Evolutionary conservation across 2,113 vertebrate species (phyloP), one percentile per base, ranked within the genome.

Genomic region (Melanotaenia duboulayi): DNA sequence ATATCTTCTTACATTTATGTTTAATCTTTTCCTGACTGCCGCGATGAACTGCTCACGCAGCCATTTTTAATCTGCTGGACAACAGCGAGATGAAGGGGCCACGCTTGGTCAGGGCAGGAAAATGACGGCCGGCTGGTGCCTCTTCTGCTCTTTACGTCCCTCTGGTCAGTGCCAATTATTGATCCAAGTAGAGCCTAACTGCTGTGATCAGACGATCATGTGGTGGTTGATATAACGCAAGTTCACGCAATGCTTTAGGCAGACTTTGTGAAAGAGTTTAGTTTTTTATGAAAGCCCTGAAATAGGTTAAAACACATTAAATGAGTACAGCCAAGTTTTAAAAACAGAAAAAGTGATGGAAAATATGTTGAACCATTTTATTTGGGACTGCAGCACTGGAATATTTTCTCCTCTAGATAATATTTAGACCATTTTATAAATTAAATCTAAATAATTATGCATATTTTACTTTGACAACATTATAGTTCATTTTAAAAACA

Each of bases 131-230:
- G 70, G 62, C 81, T 66, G 69, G 65, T 66, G 57, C 25, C 35
- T 77, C 70, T 44, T 65, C 50, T 35, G 35, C 52, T 58, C 70
- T 55, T 32, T 42, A 50, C 50, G 4, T 39, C 59, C 58, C 56
- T 28, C 74, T 48, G 50, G 7, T 85, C 52, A 44, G 40, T 1
- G 25, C 64, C 76, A 67, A 73, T 66, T 85, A 85, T 89, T 77
- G 81, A 89, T 89, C 83, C n/a, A 44, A 76, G 78, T 73, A 57
- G 64, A 74, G 65, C 46, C 39, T 68, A 59, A 40, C 75, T 75
- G 66, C 57, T 55, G 64, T 19, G 67, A 81, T 81, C 74, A 65
- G 37, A 63, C 14, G 13, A 51, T 62, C 75, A 16, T 22, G 24
- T 13, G 42, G 44, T 16, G 72, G 48, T 49, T 48, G 50, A 44